Base-by-base conservation (phyloP, 2,888 invertebrate species). In the Eurois occulta region DNA sequence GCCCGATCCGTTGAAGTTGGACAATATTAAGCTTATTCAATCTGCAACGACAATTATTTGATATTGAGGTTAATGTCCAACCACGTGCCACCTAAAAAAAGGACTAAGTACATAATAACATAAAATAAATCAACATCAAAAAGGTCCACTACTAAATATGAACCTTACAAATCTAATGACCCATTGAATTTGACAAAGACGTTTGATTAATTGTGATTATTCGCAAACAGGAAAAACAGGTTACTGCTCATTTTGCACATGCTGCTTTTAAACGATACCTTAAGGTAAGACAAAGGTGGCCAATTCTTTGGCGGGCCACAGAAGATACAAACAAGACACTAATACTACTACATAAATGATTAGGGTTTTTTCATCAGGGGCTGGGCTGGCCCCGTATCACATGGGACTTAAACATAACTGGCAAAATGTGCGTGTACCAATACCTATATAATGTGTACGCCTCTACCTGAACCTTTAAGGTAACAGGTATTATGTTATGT, bases 131-230 rank as follows among this genome's bases (percentile, higher is more conserved):
- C 58, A 32, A 38, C 18, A 32, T 32, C 2, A 58, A 78, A 8
- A 78, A 41, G 52, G 41, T 74, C 16, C 13, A 18, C 52, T 43
- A 28, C 71, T 52, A 52, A 62, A 52, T 35, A 35, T 62, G 16
- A 18, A 0, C 16, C 24, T 43, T 13, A 7, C 6, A 43, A 80
- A n/a, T n/a, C n/a, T n/a, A n/a, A 80, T 43, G 28, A 71, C 43
- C 62, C 43, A 78, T 79, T 69, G 80, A 80, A 69, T 48, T 41
- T 48, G 21, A n/a, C 32, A 79, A 48, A 77, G 48, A 41, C 6
- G 11, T 32, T 60, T 79, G 28, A 60, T n/a, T 13, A 10, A 69
- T 60, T 67, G 46, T 58, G 2, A 35, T 43, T 28, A 13, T 67
- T 32, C 21, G 32, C 7, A 41, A 16, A 32, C 41, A 35, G 46